phyloP scores from a whole-genome alignment of 1,140 invertebrate species.

The Galendromus occidentalis region DNA sequence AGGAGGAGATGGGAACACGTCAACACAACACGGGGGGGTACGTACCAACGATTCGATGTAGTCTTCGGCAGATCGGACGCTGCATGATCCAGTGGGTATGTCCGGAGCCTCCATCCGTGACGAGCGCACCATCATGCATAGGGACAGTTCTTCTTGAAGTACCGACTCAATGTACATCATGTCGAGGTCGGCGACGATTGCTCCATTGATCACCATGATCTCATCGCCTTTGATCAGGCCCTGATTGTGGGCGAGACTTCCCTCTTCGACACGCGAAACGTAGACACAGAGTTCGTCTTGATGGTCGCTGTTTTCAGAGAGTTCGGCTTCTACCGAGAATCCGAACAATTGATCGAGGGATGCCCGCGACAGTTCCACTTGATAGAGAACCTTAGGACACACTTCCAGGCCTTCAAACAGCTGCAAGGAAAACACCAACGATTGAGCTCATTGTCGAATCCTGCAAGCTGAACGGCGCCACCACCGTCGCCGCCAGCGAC shows the following conservation, averaged over 20 bases:
- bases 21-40: neutral
- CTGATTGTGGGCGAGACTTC: constrained; percentile 81
- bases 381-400: constrained; percentile 86
- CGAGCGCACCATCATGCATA: constrained; percentile 94
- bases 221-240: constrained; percentile 91
- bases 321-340: constrained; percentile 85
- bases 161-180: constrained; percentile 97
- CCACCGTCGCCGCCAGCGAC: no score
- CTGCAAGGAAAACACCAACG: constrained; percentile 34
- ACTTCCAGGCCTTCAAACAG: constrained; percentile 89
- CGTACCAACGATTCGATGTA: constrained; percentile 76
- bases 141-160: constrained; percentile 72
- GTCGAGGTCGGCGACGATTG: constrained; percentile 88
- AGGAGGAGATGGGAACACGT: no score
- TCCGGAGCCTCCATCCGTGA: constrained; percentile 83
- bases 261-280: constrained; percentile 78
- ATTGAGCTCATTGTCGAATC: neutral
- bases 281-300: constrained; percentile 93
- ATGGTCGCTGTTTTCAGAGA: constrained; percentile 80
- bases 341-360: constrained; percentile 89
- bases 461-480: neutral
- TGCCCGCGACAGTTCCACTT: constrained; percentile 71
- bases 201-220: constrained; percentile 95
- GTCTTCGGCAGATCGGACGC: constrained; percentile 54
- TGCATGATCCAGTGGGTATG: constrained; percentile 36